phyloP scores from a whole-genome alignment of 2,888 invertebrate species.

The Salticus scenicus region DNA sequence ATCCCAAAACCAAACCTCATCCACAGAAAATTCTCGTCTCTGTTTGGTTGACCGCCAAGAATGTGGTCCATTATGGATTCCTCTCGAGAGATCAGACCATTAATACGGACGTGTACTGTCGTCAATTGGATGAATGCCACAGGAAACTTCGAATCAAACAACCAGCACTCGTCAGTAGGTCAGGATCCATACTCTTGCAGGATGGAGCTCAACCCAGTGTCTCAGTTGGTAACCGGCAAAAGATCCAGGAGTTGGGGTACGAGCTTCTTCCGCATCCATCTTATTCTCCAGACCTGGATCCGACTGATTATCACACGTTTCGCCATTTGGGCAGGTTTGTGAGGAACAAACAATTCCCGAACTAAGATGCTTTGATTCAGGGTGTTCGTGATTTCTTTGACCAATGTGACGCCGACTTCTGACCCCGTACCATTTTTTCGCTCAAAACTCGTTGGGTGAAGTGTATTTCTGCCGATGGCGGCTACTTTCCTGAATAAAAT shows the following conservation, averaged over 20 bases:
- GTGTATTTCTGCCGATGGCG: background rate
- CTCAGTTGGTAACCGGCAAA: background rate
- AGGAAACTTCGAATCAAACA: too few relatives aligned
- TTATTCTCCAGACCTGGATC: background rate
- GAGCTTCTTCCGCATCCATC: background rate
- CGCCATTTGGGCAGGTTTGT: background rate
- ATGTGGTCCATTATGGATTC: background rate
- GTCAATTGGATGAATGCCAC: background rate
- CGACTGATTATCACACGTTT: background rate
- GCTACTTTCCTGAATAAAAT: background rate
- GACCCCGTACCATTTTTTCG: background rate
- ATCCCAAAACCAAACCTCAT: background rate
- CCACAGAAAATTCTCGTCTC: background rate
- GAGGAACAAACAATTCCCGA: background rate
- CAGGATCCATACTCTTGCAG: background rate
- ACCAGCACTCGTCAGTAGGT: background rate
- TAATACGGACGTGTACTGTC: background rate
- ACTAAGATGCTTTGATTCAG: conserved; percentile 4
- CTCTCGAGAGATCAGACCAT: background rate
- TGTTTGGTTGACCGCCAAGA: background rate
- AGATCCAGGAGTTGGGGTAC: background rate
- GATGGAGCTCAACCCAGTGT: background rate
- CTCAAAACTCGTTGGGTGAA: background rate
- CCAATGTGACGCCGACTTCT: background rate
- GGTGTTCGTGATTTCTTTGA: background rate